phyloP scores from a whole-genome alignment of 2,797 vertebrate species.

The Momotus momota region DNA sequence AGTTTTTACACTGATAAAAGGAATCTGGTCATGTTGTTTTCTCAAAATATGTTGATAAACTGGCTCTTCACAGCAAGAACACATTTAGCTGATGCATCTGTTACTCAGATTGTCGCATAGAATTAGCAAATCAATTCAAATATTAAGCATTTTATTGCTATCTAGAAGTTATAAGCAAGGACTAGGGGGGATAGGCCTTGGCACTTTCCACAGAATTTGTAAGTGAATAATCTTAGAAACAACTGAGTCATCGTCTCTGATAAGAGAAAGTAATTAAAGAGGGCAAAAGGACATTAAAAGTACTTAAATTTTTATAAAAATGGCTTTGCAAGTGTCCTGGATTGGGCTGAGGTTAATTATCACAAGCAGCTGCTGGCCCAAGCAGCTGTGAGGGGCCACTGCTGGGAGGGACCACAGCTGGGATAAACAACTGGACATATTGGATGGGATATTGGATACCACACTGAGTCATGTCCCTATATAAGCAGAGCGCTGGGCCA shows the following conservation, averaged over 20 bases:
- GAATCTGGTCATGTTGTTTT: conserved; percentile 6
- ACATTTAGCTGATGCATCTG: conserved; percentile 27
- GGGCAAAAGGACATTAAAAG: background rate
- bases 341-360: no score
- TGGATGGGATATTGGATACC: no score
- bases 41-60: conserved; percentile 38
- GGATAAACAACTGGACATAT: no score
- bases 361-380: no score
- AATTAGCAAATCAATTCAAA: conserved; percentile 49
- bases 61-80: conserved; percentile 36
- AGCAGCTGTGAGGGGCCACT: no score
- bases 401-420: no score
- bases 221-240: background rate
- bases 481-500: no score
- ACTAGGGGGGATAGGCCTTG: background rate
- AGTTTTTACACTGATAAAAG: background rate
- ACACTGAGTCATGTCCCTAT: no score
- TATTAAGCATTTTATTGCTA: conserved; percentile 35
- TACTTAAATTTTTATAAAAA: background rate
- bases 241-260: background rate
- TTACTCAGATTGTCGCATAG: conserved; percentile 19
- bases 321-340: background rate
- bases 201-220: background rate
- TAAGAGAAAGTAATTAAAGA: background rate
- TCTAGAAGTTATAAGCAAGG: background rate